Percentiles rank a stretch among this genome's conserved stretches.
Evolutionary conservation across 1,140 invertebrate genomes (phyloP).

Genomic region (Diachasmimorpha longicaudata): DNA sequence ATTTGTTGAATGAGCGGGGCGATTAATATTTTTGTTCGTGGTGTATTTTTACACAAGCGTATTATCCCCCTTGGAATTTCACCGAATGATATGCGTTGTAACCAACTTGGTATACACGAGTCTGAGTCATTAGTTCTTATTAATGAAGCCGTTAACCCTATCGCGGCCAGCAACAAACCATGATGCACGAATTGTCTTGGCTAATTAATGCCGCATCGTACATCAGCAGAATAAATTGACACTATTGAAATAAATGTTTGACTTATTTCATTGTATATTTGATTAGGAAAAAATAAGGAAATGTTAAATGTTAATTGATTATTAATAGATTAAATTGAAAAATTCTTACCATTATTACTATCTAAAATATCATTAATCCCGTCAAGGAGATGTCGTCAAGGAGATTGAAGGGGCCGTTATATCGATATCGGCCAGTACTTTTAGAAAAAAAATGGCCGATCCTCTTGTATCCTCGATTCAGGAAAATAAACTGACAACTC

Average conservation of each 20-base stretch:
- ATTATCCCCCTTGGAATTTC: slow-evolving; percentile 30
- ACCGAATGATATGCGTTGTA: slow-evolving; percentile 18
- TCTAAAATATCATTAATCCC: background rate
- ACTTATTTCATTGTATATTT: background rate
- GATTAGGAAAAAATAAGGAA: too few relatives aligned
- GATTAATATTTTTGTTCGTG: background rate
- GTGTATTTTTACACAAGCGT: slow-evolving; percentile 15
- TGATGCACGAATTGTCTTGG: slow-evolving; percentile 20
- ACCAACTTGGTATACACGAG: slow-evolving; percentile 2
- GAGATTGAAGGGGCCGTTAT: slow-evolving; percentile 30
- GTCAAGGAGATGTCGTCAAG: slow-evolving; percentile 32
- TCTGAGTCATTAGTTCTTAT: slow-evolving; percentile 30
- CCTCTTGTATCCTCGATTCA: slow-evolving; percentile 37
- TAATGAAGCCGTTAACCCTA: slow-evolving; percentile 32
- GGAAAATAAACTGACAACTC: slow-evolving; percentile 67
- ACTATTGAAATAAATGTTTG: slow-evolving; percentile 22
- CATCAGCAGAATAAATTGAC: slow-evolving; percentile 27
- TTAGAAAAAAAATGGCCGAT: slow-evolving; percentile 41
- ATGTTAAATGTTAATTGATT: too few relatives aligned
- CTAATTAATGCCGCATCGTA: slow-evolving; percentile 31
- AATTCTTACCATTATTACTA: background rate
- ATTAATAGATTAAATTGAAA: too few relatives aligned
- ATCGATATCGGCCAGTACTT: slow-evolving; percentile 36
- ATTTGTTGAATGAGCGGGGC: slow-evolving; percentile 30
- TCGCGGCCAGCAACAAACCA: slow-evolving; percentile 29